Evolutionary conservation across 1,140 invertebrate genomes (phyloP).

Genomic region (Drosophila simulans): DNA sequence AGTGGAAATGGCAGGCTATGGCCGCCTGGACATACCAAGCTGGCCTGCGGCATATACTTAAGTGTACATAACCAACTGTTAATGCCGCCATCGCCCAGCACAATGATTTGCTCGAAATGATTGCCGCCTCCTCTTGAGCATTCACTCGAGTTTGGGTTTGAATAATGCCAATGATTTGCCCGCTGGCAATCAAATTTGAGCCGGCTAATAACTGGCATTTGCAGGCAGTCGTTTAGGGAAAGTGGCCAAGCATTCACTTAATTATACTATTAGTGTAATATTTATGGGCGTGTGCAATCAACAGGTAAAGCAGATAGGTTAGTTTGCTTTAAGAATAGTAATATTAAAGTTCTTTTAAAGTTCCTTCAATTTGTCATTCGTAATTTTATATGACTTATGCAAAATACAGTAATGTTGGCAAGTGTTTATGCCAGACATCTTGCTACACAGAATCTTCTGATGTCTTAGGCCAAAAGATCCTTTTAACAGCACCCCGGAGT

Average conservation of each 20-base stretch:
- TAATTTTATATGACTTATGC: no score
- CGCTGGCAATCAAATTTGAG: slow-evolving; percentile 34
- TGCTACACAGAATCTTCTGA: not conserved
- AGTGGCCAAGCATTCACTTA: not conserved
- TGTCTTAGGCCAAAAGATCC: not conserved
- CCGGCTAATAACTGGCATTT: slow-evolving; percentile 68
- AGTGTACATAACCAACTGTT: slow-evolving; percentile 59
- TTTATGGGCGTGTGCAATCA: not conserved
- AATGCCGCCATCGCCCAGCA: slow-evolving; percentile 63
- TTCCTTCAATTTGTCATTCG: no score
- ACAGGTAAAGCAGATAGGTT: not conserved
- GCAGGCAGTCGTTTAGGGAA: slow-evolving; percentile 25
- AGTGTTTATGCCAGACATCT: no score
- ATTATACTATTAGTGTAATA: not conserved
- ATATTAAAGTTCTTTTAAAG: not conserved
- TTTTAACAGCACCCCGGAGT: not conserved
- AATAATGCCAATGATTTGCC: slow-evolving; percentile 67
- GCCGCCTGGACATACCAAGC: slow-evolving; percentile 45
- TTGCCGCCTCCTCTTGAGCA: slow-evolving; percentile 11
- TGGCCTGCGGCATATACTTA: slow-evolving; percentile 49
- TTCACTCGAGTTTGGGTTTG: slow-evolving; percentile 15
- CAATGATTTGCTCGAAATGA: slow-evolving; percentile 59
- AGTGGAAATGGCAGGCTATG: not conserved
- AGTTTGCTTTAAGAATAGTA: not conserved
- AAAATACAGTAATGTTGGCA: no score